Evolutionary conservation across 1,140 invertebrate genomes (phyloP).

Genomic region (Drosophila ambigua): DNA sequence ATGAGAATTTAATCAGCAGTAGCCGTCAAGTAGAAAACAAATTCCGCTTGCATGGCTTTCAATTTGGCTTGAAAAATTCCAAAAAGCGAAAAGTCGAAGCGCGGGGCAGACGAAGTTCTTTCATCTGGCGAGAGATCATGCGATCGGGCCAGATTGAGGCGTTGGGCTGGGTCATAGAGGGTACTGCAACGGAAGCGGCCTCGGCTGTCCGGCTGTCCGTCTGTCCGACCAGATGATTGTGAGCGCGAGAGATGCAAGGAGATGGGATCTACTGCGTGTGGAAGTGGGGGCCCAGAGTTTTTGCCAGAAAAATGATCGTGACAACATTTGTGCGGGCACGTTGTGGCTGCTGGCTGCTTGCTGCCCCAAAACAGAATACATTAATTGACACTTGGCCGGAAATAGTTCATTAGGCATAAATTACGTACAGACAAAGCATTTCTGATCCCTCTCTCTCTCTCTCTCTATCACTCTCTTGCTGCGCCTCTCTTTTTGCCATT

Average conservation of each 20-base stretch:
- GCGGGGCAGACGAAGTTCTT: neutral
- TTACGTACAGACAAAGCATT: slow-evolving; percentile 76
- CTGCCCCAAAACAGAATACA: slow-evolving; percentile 73
- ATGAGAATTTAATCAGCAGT: slow-evolving; percentile 49
- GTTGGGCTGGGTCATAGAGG: neutral
- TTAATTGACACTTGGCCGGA: slow-evolving; percentile 82
- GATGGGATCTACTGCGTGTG: neutral
- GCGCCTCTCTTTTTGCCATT: slow-evolving; percentile 38
- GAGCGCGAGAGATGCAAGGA: no score
- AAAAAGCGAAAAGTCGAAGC: slow-evolving; percentile 15
- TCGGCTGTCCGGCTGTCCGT: neutral
- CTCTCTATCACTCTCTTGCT: neutral
- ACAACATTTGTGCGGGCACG: slow-evolving; percentile 77
- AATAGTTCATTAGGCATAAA: slow-evolving; percentile 82
- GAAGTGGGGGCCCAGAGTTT: slow-evolving; percentile 22
- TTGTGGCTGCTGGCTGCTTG: slow-evolving; percentile 45
- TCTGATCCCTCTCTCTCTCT: slow-evolving; percentile 19
- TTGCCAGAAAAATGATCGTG: slow-evolving; percentile 67
- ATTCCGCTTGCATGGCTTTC: slow-evolving; percentile 51
- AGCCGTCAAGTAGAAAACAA: slow-evolving; percentile 42
- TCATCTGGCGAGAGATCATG: slow-evolving; percentile 4
- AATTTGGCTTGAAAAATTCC: slow-evolving; percentile 61
- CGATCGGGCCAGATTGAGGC: slow-evolving; percentile 22
- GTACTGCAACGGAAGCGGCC: slow-evolving; percentile 51
- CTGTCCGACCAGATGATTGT: no score